Percentiles rank a stretch among this genome's conserved stretches.
Evolutionary conservation across 2,888 invertebrate genomes (phyloP).

Genomic region (Acleris holmiana): DNA sequence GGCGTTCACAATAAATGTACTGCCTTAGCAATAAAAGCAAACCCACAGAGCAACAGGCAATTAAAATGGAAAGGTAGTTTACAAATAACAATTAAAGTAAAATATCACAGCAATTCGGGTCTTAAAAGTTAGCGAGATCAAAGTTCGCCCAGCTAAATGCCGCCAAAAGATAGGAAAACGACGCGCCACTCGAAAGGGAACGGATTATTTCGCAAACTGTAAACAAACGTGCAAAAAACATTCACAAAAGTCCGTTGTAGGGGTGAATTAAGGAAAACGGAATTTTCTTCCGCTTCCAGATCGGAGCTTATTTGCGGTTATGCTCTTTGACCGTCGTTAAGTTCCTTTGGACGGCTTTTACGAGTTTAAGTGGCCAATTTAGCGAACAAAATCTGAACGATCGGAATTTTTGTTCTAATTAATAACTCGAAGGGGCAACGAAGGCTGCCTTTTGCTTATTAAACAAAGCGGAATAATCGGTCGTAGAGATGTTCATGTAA

Average conservation of each 20-base stretch:
- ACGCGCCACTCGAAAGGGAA: constrained; percentile 39
- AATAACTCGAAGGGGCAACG: constrained; percentile 71
- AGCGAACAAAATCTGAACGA: constrained; percentile 80
- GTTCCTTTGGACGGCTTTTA: constrained; percentile 81
- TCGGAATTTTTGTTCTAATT: constrained; percentile 83
- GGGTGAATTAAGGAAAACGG: constrained; percentile 80
- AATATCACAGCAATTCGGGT: constrained; percentile 17
- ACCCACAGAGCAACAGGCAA: not conserved
- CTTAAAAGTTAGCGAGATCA: constrained; percentile 25
- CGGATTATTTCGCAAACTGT: constrained; percentile 69
- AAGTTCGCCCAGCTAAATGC: constrained; percentile 23
- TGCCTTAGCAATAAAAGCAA: not conserved
- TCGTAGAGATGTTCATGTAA: constrained; percentile 61
- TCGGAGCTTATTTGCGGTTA: constrained; percentile 84
- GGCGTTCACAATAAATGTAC: too few species aligned
- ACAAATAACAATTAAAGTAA: constrained; percentile 23
- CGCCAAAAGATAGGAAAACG: constrained; percentile 30
- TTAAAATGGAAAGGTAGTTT: constrained; percentile 15
- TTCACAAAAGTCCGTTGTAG: constrained; percentile 71
- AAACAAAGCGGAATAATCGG: constrained; percentile 71
- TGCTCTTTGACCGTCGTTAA: constrained; percentile 84
- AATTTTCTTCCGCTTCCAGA: constrained; percentile 78
- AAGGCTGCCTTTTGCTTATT: constrained; percentile 68
- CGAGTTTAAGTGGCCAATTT: constrained; percentile 83
- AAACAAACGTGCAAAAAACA: constrained; percentile 68